Percentiles rank a stretch among this genome's conserved stretches.
Evolutionary conservation across 2,888 invertebrate species (phyloP).

Genomic region (Diarsia rubi): DNA sequence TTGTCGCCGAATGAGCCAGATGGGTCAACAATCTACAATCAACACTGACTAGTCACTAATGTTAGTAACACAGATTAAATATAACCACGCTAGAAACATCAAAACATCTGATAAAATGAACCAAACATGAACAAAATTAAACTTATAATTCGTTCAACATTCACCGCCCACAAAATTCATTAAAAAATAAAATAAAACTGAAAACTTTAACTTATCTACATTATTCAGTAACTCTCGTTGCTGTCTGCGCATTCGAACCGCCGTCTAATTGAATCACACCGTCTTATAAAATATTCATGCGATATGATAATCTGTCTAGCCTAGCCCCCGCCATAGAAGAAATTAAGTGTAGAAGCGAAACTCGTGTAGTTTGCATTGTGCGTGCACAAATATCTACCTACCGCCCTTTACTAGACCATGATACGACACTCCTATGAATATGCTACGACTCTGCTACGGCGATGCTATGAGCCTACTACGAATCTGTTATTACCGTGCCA

Average conservation of each 20-base stretch:
- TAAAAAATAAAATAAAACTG: constrained; percentile 60
- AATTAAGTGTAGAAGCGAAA: constrained; percentile 15
- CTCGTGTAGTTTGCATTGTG: background rate
- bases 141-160: constrained; percentile 20
- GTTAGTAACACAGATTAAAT: too few species aligned
- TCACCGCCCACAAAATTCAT: constrained; percentile 54
- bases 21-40: too few species aligned
- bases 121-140: background rate
- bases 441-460: background rate
- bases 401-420: background rate
- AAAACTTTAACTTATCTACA: constrained; percentile 64
- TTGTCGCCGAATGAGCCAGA: too few species aligned
- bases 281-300: constrained; percentile 90
- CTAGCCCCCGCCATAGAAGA: constrained; percentile 52
- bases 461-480: background rate
- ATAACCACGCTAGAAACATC: too few species aligned
- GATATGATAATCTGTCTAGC: constrained; percentile 86
- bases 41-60: too few species aligned
- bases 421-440: background rate
- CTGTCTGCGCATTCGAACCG: constrained; percentile 71
- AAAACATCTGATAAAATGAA: too few species aligned
- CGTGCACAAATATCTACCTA: background rate
- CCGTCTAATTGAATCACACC: constrained; percentile 86
- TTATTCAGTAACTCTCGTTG: constrained; percentile 73
- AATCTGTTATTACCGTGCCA: background rate